Evolutionary conservation across 2,797 vertebrate species (phyloP).

Genomic region (Myripristis jacobus): DNA sequence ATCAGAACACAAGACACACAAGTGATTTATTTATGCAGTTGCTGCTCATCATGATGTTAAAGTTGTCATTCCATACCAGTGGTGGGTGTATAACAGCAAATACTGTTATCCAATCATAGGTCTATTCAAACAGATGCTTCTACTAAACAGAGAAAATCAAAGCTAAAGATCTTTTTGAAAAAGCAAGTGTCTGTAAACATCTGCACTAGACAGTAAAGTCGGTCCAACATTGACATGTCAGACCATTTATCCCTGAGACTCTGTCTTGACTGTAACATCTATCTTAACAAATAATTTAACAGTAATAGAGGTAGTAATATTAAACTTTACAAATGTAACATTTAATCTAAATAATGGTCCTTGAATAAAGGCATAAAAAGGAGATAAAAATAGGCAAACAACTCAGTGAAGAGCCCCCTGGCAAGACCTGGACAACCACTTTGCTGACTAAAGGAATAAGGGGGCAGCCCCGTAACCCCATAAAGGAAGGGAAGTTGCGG

Average conservation of each 20-base stretch:
- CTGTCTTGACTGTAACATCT: too few relatives aligned
- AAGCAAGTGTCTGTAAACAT: too few relatives aligned
- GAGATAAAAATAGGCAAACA: background rate
- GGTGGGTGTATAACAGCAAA: too few relatives aligned
- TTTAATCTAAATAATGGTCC: background rate
- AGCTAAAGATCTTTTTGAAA: background rate
- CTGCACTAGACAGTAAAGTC: too few relatives aligned
- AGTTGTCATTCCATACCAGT: background rate
- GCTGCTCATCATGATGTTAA: background rate
- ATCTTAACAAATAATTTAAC: too few relatives aligned
- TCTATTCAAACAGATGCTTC: background rate
- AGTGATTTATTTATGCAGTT: background rate
- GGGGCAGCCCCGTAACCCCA: background rate
- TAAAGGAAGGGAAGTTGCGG: background rate
- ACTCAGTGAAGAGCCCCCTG: slow-evolving; percentile 5
- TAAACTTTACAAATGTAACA: background rate
- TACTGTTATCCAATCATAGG: too few relatives aligned
- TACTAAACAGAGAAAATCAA: slow-evolving; percentile 1
- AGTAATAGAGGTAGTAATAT: too few relatives aligned
- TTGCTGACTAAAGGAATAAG: background rate
- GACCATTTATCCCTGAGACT: too few relatives aligned
- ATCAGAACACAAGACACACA: background rate
- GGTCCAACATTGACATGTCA: too few relatives aligned
- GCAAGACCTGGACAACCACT: background rate
- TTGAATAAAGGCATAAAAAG: slow-evolving; percentile 2